Evolutionary conservation across 2,113 vertebrate species (phyloP).

Genomic region (Brachyhypopomus occidentalis): DNA sequence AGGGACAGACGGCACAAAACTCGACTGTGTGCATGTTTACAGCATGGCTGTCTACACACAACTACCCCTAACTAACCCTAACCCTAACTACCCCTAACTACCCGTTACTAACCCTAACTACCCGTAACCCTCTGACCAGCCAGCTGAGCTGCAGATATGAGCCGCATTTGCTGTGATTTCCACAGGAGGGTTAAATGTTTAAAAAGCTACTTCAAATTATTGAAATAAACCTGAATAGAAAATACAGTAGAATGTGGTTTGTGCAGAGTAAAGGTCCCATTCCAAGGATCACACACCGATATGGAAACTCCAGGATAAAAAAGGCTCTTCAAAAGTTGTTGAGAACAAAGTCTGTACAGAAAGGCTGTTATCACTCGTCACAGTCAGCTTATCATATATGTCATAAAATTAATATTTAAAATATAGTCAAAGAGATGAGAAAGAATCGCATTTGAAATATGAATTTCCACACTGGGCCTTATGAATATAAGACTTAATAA

Average conservation of each 20-base stretch:
- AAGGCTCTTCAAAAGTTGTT: slow-evolving; percentile 45
- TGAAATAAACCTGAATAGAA: no score
- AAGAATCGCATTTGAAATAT: slow-evolving; percentile 55
- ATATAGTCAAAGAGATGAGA: slow-evolving; percentile 48
- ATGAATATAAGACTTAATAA: slow-evolving; percentile 60
- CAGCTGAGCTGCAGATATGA: no score
- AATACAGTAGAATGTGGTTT: not conserved
- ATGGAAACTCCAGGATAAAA: not conserved
- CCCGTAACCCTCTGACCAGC: no score
- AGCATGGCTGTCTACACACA: no score
- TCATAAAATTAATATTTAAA: slow-evolving; percentile 56
- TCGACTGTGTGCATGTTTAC: not conserved
- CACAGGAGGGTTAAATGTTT: no score
- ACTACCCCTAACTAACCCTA: not conserved
- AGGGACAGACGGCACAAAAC: not conserved
- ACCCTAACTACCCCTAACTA: no score
- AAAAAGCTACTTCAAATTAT: no score
- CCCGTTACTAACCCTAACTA: no score
- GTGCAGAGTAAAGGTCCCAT: not conserved
- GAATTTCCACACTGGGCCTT: slow-evolving; percentile 52
- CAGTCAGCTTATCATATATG: slow-evolving; percentile 46
- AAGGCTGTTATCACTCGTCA: slow-evolving; percentile 37
- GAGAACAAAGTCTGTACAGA: slow-evolving; percentile 33
- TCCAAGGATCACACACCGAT: not conserved
- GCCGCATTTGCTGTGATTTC: no score